A percentile compares a stretch with the other conserved stretches of the same genome.
These are phyloP conservation scores for Leucoptera coffeella DNA, from an alignment of 2,888 invertebrate species.

Conservation along the genomic window DNA sequence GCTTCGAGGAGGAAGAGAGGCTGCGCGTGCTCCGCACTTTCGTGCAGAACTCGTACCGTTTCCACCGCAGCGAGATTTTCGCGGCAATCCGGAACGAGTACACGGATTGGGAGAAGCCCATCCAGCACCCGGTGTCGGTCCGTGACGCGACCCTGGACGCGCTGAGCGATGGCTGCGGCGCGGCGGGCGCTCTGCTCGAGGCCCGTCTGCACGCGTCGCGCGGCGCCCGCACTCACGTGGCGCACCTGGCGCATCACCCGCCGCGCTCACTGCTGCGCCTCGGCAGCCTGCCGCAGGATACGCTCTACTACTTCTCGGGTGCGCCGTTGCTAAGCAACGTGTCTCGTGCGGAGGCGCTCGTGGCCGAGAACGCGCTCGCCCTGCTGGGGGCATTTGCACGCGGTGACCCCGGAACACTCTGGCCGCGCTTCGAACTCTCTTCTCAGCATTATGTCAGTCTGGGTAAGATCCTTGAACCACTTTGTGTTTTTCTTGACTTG, in stretches of 20 bases:
- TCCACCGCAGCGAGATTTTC: slow-evolving; percentile 83
- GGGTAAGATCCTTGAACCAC: too few relatives aligned
- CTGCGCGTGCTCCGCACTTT: slow-evolving; percentile 66
- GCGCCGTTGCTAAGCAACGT: slow-evolving; percentile 71
- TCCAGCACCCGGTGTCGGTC: slow-evolving; percentile 77
- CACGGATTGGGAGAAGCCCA: slow-evolving; percentile 84
- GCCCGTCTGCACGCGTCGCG: slow-evolving; percentile 65
- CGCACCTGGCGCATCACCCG: slow-evolving; percentile 80
- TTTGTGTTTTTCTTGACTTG: too few relatives aligned
- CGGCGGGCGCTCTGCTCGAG: slow-evolving; percentile 67
- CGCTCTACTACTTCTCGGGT: slow-evolving; percentile 70
- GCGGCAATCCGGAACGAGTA: slow-evolving; percentile 86
- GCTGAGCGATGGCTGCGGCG: slow-evolving; percentile 78
- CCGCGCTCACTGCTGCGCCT: slow-evolving; percentile 69
- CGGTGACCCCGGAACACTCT: slow-evolving; percentile 64
- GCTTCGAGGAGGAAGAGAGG: slow-evolving; percentile 72
- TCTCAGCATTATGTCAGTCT: slow-evolving; percentile 76
- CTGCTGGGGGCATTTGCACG: slow-evolving; percentile 76
- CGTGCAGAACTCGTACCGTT: slow-evolving; percentile 82
- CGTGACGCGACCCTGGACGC: slow-evolving; percentile 80
- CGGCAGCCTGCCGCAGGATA: slow-evolving; percentile 56
- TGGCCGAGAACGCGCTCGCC: slow-evolving; percentile 66
- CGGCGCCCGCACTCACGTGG: slow-evolving; percentile 69
- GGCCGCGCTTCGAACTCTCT: slow-evolving; percentile 76
- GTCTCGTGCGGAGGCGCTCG: slow-evolving; percentile 65